Evolutionary conservation across 2,113 vertebrate genomes (phyloP).

Genomic region (Centropristis striata): DNA sequence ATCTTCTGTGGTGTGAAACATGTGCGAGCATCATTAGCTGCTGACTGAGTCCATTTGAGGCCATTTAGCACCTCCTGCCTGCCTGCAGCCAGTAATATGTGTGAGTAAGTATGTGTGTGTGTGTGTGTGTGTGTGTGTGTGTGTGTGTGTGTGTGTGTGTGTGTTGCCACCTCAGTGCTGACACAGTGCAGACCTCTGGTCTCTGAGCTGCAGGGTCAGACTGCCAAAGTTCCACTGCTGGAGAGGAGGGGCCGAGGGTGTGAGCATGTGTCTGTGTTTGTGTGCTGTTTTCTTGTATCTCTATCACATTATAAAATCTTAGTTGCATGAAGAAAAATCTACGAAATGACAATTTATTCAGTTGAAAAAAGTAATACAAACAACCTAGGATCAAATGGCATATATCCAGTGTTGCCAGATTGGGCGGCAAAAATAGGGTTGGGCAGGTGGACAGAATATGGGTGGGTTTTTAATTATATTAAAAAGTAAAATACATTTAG

Average conservation of each 20-base stretch:
- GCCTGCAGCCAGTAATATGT: constrained; percentile 52
- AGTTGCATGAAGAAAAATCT: neutral
- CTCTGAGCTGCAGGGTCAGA: constrained; percentile 19
- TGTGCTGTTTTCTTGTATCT: neutral
- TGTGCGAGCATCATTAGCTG: constrained; percentile 64
- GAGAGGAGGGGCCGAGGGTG: neutral
- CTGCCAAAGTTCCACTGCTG: constrained; percentile 10
- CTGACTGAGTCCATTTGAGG: constrained; percentile 75
- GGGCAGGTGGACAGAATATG: too few relatives aligned
- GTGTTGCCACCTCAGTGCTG: constrained; percentile 35
- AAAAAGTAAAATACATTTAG: too few relatives aligned
- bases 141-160: constrained; percentile 3
- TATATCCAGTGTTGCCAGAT: too few relatives aligned
- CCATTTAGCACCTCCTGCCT: constrained; percentile 75
- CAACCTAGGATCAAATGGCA: too few relatives aligned
- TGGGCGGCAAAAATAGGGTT: too few relatives aligned
- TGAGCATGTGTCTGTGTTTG: constrained; percentile 1
- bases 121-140: constrained; percentile 14
- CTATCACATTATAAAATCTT: neutral
- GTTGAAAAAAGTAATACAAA: too few relatives aligned
- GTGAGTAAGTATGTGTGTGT: neutral
- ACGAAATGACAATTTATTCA: neutral
- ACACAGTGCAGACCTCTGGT: constrained; percentile 32
- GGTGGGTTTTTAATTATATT: too few relatives aligned
- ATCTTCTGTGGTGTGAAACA: constrained; percentile 57